Evolutionary conservation across 30 jellyfish, hydroid and myxozoan species (phyloP).

Genomic region (Aurelia sp.): DNA sequence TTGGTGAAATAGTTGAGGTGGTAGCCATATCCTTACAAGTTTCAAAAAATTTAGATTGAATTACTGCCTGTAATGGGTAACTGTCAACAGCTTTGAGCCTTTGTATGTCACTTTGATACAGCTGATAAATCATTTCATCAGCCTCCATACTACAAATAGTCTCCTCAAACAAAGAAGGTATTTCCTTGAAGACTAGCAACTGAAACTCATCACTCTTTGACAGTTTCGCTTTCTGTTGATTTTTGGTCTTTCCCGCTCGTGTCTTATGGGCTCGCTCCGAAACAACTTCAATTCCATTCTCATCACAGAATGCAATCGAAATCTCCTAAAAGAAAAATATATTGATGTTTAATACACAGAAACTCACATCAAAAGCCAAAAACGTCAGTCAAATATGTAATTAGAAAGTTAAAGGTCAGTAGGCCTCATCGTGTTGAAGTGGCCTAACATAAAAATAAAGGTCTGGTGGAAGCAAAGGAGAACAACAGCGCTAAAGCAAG

Average conservation of each 20-base stretch:
- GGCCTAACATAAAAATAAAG: neutral
- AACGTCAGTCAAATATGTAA: slow-evolving; percentile 20
- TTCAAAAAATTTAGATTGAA: neutral
- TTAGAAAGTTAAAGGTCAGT: no score
- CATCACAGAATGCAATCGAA: slow-evolving; percentile 42
- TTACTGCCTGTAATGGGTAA: slow-evolving; percentile 15
- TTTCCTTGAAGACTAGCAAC: slow-evolving; percentile 8
- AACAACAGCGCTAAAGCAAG: no score
- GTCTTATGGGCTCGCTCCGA: slow-evolving; percentile 26
- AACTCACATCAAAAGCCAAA: neutral
- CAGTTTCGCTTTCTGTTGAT: neutral
- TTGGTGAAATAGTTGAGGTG: slow-evolving; percentile 44
- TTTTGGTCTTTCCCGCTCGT: slow-evolving; percentile 17
- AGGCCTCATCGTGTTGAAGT: neutral
- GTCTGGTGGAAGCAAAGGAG: slow-evolving; percentile 16
- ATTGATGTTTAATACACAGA: neutral
- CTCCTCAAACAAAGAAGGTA: slow-evolving; percentile 22
- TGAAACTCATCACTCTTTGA: neutral
- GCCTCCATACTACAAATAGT: slow-evolving; percentile 50
- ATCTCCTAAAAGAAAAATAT: slow-evolving; percentile 24
- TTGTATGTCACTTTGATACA: slow-evolving; percentile 35
- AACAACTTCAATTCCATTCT: slow-evolving; percentile 47
- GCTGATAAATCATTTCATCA: slow-evolving; percentile 53
- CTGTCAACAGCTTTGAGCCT: slow-evolving; percentile 42
- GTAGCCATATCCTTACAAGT: neutral